A percentile compares a stretch with the other conserved stretches of the same genome.
Conservation (phyloP, 2,797 vertebrate genomes). For the Mormyrus proboscirostris region DNA sequence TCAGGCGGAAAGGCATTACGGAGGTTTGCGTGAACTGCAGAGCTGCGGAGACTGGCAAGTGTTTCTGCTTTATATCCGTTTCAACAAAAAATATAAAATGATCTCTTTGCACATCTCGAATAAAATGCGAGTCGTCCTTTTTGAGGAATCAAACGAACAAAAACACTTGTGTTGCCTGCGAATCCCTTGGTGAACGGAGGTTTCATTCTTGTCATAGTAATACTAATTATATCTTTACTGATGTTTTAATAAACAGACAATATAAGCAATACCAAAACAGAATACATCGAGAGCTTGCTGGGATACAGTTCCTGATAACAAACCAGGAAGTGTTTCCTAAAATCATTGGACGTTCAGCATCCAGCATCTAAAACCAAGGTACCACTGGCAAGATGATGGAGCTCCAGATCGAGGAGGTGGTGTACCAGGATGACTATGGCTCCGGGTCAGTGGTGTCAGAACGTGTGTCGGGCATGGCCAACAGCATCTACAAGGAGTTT, state of each 20-base stretch:
- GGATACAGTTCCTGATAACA: background rate
- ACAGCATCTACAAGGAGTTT: constrained; percentile 83
- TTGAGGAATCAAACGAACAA: background rate
- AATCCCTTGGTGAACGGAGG: background rate
- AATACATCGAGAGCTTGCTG: background rate
- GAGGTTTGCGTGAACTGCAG: constrained; percentile 40
- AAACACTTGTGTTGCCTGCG: background rate
- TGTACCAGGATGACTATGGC: constrained; percentile 94
- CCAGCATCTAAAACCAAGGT: constrained; percentile 26
- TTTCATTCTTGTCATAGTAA: constrained; percentile 6
- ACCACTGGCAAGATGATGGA: constrained; percentile 79
- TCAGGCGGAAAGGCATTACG: constrained; percentile 28
- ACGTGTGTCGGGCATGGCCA: constrained; percentile 78
- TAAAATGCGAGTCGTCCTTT: background rate
- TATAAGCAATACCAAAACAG: background rate
- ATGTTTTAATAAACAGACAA: constrained; percentile 1
- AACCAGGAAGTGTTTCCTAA: background rate
- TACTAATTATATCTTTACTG: constrained; percentile 5
- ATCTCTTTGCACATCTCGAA: background rate
- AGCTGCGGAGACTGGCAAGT: constrained; percentile 31
- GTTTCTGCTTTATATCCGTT: constrained; percentile 10
- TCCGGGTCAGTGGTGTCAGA: constrained; percentile 89
- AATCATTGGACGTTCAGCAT: constrained; percentile 33
- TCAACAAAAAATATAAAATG: constrained; percentile 15
- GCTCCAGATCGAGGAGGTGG: constrained; percentile 91